Conservation (phyloP, 2,888 invertebrate genomes). For the Pseudococcus longispinus region DNA sequence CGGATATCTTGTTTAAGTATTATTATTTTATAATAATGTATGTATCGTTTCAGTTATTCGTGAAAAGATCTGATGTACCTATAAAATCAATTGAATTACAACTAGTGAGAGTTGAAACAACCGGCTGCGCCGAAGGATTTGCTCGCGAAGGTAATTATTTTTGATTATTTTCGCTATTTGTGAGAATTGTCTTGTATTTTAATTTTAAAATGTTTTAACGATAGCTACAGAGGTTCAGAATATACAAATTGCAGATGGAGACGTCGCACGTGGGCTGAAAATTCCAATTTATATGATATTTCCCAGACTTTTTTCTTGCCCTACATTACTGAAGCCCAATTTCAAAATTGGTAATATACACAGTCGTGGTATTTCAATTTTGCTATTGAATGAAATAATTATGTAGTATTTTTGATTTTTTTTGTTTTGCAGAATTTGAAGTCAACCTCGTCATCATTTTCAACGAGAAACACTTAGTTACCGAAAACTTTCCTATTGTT, state of each 20-base stretch:
- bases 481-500: conserved; percentile 90
- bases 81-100: conserved; percentile 94
- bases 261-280: conserved; percentile 79
- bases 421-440: conserved; percentile 83
- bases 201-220: conserved; percentile 59
- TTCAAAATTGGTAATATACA: conserved; percentile 86
- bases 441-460: conserved; percentile 91
- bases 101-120: conserved; percentile 92
- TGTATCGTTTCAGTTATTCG: conserved; percentile 68
- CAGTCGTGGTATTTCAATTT: no score
- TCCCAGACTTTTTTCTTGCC: conserved; percentile 93
- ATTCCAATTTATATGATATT: conserved; percentile 95
- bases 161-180: conserved; percentile 19
- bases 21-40: not conserved
- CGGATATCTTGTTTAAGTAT: not conserved
- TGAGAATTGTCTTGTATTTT: not conserved
- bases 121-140: conserved; percentile 91
- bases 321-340: conserved; percentile 85
- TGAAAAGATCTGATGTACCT: conserved; percentile 81
- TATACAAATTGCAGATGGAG: conserved; percentile 95
- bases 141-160: conserved; percentile 79
- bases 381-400: not conserved
- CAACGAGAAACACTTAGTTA: conserved; percentile 89
- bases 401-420: not conserved
- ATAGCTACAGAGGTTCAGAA: conserved; percentile 97